Percentiles rank a stretch among this genome's conserved stretches.
phyloP scores from a whole-genome alignment of 1,140 invertebrate species.

The Glossosoma conforme region DNA sequence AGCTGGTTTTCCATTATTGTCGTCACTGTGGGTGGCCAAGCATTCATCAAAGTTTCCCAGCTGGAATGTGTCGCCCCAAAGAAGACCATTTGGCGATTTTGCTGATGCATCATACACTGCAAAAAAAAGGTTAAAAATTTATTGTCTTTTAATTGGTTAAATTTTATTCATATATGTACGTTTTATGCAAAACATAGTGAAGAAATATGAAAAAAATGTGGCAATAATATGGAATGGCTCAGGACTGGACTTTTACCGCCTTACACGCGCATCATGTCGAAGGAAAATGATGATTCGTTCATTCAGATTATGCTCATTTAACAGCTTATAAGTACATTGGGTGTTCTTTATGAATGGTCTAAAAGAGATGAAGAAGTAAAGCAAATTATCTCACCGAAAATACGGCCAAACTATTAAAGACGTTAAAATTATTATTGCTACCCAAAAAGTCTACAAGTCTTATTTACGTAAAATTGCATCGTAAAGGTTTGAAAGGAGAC shows the following conservation, averaged over 20 bases:
- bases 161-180: not conserved
- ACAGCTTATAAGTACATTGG: too few species aligned
- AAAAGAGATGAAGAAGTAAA: too few species aligned
- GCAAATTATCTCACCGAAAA: too few species aligned
- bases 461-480: not conserved
- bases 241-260: too few species aligned
- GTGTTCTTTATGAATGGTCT: too few species aligned
- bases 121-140: conserved; percentile 16
- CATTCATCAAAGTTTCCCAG: conserved; percentile 68
- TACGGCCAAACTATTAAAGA: too few species aligned
- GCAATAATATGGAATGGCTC: not conserved
- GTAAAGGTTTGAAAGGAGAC: too few species aligned
- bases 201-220: not conserved
- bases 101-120: conserved; percentile 63
- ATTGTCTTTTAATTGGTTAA: not conserved
- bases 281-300: too few species aligned
- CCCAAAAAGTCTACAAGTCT: not conserved
- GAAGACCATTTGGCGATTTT: conserved; percentile 57
- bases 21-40: conserved; percentile 38
- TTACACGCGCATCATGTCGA: too few species aligned
- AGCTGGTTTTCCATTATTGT: conserved; percentile 28
- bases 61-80: conserved; percentile 58
- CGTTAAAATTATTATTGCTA: too few species aligned
- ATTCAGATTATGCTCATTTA: too few species aligned
- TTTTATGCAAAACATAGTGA: not conserved